A percentile compares a stretch with the other conserved stretches of the same genome.
Conservation (phyloP, 2,113 vertebrate genomes). For the Dromas ardeola region DNA sequence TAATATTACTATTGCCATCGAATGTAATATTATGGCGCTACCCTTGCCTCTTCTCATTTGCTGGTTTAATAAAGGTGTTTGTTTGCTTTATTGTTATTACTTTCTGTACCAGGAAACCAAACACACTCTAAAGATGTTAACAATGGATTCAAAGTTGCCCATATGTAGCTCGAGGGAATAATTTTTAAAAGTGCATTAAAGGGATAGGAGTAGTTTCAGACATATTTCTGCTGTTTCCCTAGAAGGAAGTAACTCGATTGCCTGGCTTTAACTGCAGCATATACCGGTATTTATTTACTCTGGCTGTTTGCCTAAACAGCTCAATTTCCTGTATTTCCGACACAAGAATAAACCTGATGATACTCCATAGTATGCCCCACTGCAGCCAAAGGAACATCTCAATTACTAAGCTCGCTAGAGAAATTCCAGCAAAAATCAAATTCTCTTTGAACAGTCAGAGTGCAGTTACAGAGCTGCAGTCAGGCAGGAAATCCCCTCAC, state of each 20-base stretch:
- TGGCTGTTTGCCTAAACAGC: constrained; percentile 11
- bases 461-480: neutral
- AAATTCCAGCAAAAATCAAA: neutral
- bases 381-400: neutral
- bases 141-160: neutral
- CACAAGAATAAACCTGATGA: neutral
- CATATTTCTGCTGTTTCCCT: constrained; percentile 6
- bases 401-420: neutral
- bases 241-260: neutral
- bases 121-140: constrained; percentile 15
- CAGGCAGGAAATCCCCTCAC: neutral
- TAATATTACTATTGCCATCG: neutral
- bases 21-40: neutral
- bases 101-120: constrained; percentile 50
- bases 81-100: constrained; percentile 52
- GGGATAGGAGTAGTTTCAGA: neutral
- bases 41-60: neutral
- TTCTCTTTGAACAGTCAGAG: neutral
- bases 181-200: neutral
- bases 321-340: constrained; percentile 7
- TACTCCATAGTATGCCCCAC: neutral
- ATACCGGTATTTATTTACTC: neutral
- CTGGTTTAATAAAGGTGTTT: constrained; percentile 28
- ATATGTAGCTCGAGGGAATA: constrained; percentile 6
- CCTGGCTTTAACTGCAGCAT: neutral